Evolutionary conservation across 2,888 invertebrate species (phyloP).

Genomic region (Dicyrtoma fusca): DNA sequence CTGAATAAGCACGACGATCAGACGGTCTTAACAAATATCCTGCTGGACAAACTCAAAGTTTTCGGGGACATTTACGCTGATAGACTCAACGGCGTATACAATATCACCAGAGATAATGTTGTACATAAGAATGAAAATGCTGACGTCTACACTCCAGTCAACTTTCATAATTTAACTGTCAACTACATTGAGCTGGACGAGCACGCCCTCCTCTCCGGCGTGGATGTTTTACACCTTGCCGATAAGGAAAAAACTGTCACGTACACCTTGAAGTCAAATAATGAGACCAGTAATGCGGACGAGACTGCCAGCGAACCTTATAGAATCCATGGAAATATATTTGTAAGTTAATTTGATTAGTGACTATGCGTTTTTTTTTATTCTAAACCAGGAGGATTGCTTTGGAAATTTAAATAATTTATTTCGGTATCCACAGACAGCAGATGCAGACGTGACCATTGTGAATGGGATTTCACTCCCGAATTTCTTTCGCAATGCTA

Average conservation of each 20-base stretch:
- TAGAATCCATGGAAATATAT: too few species aligned
- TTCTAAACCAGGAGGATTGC: too few species aligned
- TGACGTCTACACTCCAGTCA: conserved; percentile 39
- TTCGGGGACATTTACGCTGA: conserved; percentile 11
- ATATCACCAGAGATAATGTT: conserved; percentile 35
- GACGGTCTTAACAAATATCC: conserved; percentile 28
- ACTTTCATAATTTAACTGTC: conserved; percentile 38
- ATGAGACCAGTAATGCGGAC: neutral
- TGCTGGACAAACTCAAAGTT: conserved; percentile 12
- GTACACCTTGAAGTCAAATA: conserved; percentile 1
- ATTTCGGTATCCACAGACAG: neutral
- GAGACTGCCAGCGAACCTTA: too few species aligned
- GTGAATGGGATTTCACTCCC: conserved; percentile 37
- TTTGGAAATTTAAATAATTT: too few species aligned
- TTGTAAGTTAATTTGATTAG: too few species aligned
- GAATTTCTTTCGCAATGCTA: conserved; percentile 30
- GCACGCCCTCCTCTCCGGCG: conserved; percentile 24
- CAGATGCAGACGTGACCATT: neutral
- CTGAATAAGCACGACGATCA: conserved; percentile 28
- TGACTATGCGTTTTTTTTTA: too few species aligned
- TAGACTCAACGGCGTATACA: conserved; percentile 23
- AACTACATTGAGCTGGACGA: conserved; percentile 27
- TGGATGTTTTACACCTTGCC: neutral
- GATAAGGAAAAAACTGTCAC: conserved; percentile 1
- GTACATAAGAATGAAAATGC: conserved; percentile 22